Conservation (phyloP, 2,797 vertebrate genomes). For the Pteropus rufus region DNA sequence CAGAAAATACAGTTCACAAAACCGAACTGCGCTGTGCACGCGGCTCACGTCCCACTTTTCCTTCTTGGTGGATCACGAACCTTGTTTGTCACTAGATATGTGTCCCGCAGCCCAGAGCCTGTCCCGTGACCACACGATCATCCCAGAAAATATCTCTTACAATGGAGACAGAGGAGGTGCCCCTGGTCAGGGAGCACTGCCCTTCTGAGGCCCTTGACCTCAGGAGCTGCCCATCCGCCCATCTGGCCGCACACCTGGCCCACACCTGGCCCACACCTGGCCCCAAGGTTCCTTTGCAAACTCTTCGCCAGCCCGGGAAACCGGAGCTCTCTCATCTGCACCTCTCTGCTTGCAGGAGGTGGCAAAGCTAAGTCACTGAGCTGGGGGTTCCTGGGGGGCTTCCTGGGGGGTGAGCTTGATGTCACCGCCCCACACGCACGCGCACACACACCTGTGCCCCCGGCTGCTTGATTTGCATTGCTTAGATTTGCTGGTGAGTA, state of each 20-base stretch:
- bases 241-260: fast-evolving
- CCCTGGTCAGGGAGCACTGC: not conserved
- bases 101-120: not conserved
- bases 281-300: not conserved
- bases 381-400: no score
- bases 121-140: fast-evolving
- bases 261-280: fast-evolving
- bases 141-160: fast-evolving
- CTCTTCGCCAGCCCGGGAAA: no score
- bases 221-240: not conserved
- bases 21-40: fast-evolving
- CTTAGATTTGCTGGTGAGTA: not conserved
- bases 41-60: fast-evolving
- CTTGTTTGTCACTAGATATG: not conserved
- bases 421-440: no score
- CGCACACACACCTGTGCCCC: not conserved
- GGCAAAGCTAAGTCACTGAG: not conserved
- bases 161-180: fast-evolving
- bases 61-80: not conserved
- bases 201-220: not conserved
- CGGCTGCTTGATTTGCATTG: fast-evolving
- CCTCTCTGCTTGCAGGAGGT: not conserved
- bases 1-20: not conserved
- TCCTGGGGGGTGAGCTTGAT: not conserved
- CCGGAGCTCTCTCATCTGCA: not conserved